Conservation (phyloP, 2,797 vertebrate species). For the Petrocephalus schoutedeni region DNA sequence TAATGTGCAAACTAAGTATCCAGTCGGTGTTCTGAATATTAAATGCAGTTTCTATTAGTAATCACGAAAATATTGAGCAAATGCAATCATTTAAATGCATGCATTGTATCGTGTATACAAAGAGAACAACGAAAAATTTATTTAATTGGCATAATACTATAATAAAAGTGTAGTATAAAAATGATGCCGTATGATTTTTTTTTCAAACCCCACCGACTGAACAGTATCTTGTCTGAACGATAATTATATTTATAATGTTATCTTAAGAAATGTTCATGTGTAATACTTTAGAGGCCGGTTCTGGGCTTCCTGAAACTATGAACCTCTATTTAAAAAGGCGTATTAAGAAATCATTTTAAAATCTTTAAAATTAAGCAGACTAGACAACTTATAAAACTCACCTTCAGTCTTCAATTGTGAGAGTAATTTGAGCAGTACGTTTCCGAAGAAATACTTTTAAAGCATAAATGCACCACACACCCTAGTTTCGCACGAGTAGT, state of each 20-base stretch:
- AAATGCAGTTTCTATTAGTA: background rate
- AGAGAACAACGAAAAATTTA: background rate
- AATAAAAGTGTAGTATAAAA: background rate
- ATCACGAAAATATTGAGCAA: background rate
- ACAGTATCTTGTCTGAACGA: background rate
- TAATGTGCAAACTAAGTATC: background rate
- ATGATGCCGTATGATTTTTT: background rate
- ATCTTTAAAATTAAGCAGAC: background rate
- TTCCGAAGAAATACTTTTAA: background rate
- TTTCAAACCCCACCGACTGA: background rate
- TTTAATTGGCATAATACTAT: background rate
- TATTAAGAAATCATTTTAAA: background rate
- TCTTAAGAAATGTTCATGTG: background rate
- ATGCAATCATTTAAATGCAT: background rate
- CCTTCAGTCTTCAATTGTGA: slow-evolving; percentile 3
- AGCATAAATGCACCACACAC: background rate
- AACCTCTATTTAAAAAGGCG: background rate
- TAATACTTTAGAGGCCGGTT: background rate
- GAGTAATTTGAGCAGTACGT: background rate
- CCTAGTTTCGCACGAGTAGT: background rate
- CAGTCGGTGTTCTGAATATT: background rate
- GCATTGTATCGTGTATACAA: background rate
- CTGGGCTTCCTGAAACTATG: background rate
- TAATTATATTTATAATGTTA: background rate
- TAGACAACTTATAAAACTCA: background rate